Conservation (phyloP, 2,888 invertebrate genomes). For the Drosophila stalkeri region DNA sequence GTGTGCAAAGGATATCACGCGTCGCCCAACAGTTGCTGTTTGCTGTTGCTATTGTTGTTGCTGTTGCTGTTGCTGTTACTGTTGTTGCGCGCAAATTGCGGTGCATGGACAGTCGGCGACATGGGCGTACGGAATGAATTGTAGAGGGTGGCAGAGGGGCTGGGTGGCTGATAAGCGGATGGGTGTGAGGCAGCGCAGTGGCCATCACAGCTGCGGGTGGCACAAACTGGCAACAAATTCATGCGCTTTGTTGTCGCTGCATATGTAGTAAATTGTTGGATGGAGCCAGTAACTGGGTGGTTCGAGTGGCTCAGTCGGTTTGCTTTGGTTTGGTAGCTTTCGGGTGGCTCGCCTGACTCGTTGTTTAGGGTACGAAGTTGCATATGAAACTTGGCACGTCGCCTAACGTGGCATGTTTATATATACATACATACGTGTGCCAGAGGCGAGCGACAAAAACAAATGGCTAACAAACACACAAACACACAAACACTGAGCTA, state of each 20-base stretch:
- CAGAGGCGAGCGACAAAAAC: conserved; percentile 65
- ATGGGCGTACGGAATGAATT: conserved; percentile 24
- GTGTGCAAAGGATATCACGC: conserved; percentile 73
- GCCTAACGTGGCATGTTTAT: conserved; percentile 77
- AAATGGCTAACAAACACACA: conserved; percentile 55
- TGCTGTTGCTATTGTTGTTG: conserved; percentile 21
- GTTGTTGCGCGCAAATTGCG: conserved; percentile 73
- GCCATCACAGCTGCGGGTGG: conserved; percentile 50
- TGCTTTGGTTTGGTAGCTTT: not conserved
- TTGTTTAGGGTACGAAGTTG: conserved; percentile 59
- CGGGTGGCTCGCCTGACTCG: conserved; percentile 18
- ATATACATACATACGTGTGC: conserved; percentile 69
- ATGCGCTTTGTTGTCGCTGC: conserved; percentile 65
- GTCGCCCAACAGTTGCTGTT: conserved; percentile 59
- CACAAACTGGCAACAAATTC: conserved; percentile 67
- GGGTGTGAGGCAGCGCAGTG: conserved; percentile 3
- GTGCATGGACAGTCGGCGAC: conserved; percentile 70
- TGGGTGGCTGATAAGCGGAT: not conserved
- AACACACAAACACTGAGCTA: not conserved
- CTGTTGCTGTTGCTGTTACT: conserved; percentile 29
- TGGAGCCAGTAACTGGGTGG: conserved; percentile 34
- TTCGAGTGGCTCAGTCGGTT: not conserved
- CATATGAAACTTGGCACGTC: conserved; percentile 77
- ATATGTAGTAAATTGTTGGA: conserved; percentile 51
- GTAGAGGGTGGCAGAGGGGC: not conserved